Base-by-base conservation (phyloP, 2,797 vertebrate species). In the Salmo trutta region DNA sequence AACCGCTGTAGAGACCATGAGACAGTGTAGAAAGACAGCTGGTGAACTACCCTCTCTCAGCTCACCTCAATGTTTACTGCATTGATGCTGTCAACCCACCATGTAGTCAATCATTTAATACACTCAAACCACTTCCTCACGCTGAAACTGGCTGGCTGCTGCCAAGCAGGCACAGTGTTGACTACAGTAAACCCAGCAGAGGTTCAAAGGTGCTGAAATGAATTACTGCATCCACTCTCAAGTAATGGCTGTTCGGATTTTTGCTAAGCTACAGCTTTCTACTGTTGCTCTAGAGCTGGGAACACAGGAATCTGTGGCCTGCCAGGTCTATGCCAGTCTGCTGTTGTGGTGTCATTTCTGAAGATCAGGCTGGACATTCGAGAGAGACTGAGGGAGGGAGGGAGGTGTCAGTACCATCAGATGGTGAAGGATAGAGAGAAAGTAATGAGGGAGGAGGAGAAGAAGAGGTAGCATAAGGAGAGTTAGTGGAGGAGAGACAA, bases 401-500 rank as follows among this genome's bases (percentile, higher is more conserved):
- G 21, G 16, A 72, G 24, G 70, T 36, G 53, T 62, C 59, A 62
- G 10, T 8, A 10, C 59, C 59, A 24, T 62, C 59, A n/a, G 66
- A n/a, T 15, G n/a, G 29, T 31, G 15, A 66, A 66, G 27, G 29
- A 31, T 17, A 29, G 66, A 21, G 74, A 41, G 24, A 65, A 17
- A 21, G 21, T 24, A 56, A 19, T 24, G 59, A 16, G 65, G 27
- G 1, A 24, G 10, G 62, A 54, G 17, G 52, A 6, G 36, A 70
- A 24, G 8, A n/a, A 73, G 51, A 74, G 73, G 21, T 5, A 65
- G 33, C 56, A 3, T 74, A 19, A 56, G 41, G 41, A 19, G 33
- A 31, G 66, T 31, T 31, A 6, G 70, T 12, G 16, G 21, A 56
- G 27, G 71, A 75, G 52, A 79, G 74, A 31, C 7, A 65, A 29